Percentiles rank a stretch among this genome's conserved stretches.
Evolutionary conservation across 2,797 vertebrate genomes (phyloP).

Genomic region (Acanthis flammea): DNA sequence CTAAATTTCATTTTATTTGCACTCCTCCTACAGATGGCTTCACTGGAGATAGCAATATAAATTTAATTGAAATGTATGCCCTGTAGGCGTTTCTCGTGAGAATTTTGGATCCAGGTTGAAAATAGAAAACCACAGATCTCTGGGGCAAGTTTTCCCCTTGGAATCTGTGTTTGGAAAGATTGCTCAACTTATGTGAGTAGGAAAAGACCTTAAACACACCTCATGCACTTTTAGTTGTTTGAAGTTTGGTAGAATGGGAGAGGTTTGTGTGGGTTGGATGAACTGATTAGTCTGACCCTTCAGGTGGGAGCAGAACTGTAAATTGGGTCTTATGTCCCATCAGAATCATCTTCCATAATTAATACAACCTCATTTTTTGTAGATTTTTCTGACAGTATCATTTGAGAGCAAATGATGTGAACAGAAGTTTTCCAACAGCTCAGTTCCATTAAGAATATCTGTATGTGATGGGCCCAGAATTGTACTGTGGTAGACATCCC

Average conservation of each 20-base stretch:
- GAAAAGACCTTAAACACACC: neutral
- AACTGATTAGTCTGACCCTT: neutral
- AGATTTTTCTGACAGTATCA: neutral
- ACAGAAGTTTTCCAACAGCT: neutral
- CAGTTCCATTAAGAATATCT: neutral
- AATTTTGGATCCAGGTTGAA: neutral
- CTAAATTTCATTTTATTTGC: slow-evolving; percentile 40
- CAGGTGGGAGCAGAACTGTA: neutral
- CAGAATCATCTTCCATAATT: neutral
- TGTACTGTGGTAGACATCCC: neutral
- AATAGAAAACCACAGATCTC: neutral
- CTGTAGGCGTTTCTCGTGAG: neutral
- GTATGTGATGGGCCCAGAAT: neutral
- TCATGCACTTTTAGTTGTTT: neutral
- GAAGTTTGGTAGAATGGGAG: neutral
- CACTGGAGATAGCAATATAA: neutral
- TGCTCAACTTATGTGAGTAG: neutral
- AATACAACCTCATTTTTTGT: neutral
- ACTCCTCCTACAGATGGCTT: neutral
- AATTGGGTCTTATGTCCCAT: neutral
- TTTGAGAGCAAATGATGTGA: neutral
- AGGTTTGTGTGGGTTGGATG: neutral
- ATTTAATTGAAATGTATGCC: neutral
- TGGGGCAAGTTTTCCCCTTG: neutral
- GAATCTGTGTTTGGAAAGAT: neutral